Base-by-base conservation (phyloP, 2,113 vertebrate genomes). In the Cathartes aura region DNA sequence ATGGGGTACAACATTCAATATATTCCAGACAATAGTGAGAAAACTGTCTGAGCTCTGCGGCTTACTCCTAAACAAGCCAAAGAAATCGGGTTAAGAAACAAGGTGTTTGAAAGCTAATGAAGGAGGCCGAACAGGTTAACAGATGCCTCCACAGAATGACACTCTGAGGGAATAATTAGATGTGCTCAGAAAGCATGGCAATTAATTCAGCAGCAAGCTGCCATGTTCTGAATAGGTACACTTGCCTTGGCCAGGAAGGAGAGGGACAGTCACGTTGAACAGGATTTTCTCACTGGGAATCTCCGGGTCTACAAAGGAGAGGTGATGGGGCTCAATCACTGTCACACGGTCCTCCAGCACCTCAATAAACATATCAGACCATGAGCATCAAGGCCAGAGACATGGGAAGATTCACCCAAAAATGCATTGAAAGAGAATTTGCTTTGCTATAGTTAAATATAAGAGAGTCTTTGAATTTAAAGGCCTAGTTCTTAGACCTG, bases 281-380 rank as follows among this genome's bases (percentile, higher is more conserved):
- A 99, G 60, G 78, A 99, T 98, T 93, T 99, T 99, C 72, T 99
- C 97, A 34, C 97, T 99, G 66, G 99, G 98, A 75, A 98, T 98
- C 92, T 99, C 98, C 2, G 98, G 97, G 96, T 99, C 99, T 76
- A 99, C 43, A 95, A 99, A 99, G 88, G 99, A 99, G 45, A 99
- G 98, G 70, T 99, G 99, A 74, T 98, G 98, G 12, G 99, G 97
- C 23, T 98, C 98, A 95, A 99, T 98, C 96, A 98, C 98, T 11
- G 99, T 99, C 93, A 99, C 98, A 2, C 98, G 98, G 93, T 99
- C 99, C 98, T 99, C 99, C 93, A 98, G 97, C 74, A 99, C 99
- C 99, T 99, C 96, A 87, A 94, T 10, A 90, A 91, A 85, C 78
- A 97, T 67, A 84, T 43, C 16, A 81, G 72, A 94, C 70, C 87